These are phyloP conservation scores for Lasiurus borealis DNA, from an alignment of 2,113 vertebrate genomes.

Conservation along the genomic window DNA sequence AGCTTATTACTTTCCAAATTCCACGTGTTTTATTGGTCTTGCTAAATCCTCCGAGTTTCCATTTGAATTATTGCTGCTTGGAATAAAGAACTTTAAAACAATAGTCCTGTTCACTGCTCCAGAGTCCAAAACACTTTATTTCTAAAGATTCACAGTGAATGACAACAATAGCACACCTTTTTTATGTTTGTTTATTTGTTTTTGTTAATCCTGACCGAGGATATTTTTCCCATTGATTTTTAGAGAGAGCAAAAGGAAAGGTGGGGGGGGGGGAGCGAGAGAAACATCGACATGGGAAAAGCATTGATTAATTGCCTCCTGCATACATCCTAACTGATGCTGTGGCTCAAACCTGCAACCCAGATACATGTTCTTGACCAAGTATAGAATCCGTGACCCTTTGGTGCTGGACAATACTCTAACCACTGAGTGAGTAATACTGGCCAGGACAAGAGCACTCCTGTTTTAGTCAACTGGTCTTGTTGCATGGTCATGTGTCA, in stretches of 20 bases:
- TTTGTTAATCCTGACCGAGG: no score
- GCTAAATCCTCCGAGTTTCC: background rate
- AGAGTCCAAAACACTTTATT: background rate
- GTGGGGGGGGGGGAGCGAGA: no score
- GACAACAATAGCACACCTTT: background rate
- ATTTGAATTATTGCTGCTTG: background rate
- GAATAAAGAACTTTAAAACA: conserved; percentile 4
- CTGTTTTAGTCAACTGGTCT: background rate
- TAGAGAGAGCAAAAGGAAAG: no score
- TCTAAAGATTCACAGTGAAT: background rate
- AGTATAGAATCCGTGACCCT: no score
- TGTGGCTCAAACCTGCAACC: no score
- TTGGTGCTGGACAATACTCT: no score
- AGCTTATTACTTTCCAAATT: conserved; percentile 22
- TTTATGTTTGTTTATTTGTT: background rate
- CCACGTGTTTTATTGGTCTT: conserved; percentile 18
- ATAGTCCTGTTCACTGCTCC: background rate
- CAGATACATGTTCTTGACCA: no score
- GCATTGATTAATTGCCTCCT: no score
- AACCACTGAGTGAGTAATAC: no score
- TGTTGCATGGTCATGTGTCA: background rate
- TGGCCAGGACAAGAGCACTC: background rate
- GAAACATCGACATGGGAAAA: no score
- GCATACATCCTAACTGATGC: no score
- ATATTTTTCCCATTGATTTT: no score